These are phyloP conservation scores for Schrankia costaestrigalis DNA, from an alignment of 2,888 invertebrate species.

Conservation along the genomic window DNA sequence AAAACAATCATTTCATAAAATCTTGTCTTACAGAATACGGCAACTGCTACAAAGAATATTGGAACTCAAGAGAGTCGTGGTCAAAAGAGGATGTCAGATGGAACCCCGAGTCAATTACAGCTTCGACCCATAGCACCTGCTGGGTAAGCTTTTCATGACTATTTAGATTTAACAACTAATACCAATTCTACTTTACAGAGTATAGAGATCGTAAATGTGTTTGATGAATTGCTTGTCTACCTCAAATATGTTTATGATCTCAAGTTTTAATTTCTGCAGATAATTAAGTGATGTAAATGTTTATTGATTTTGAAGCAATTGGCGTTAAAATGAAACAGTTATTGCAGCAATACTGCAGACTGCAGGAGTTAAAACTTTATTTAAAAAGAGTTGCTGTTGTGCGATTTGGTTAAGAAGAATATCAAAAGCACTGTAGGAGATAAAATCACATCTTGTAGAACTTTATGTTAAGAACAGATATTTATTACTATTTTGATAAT, in stretches of 20 bases:
- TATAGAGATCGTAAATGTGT: neutral
- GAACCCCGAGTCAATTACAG: slow-evolving; percentile 69
- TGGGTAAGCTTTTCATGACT: slow-evolving; percentile 53
- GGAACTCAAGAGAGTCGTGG: slow-evolving; percentile 59
- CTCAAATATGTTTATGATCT: slow-evolving; percentile 8
- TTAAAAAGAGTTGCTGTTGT: too few species aligned
- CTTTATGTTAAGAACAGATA: too few species aligned
- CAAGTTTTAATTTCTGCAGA: slow-evolving; percentile 12
- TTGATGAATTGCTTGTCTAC: neutral
- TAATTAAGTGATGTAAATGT: too few species aligned
- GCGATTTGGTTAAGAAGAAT: too few species aligned
- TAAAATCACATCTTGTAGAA: too few species aligned
- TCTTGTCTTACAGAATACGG: slow-evolving; percentile 51
- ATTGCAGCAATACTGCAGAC: too few species aligned
- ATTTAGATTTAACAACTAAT: neutral
- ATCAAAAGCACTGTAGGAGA: too few species aligned
- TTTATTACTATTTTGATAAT: too few species aligned
- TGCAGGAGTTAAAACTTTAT: too few species aligned
- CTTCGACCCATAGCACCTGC: slow-evolving; percentile 72
- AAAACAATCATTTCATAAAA: neutral
- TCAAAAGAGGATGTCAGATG: slow-evolving; percentile 71
- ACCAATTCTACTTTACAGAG: slow-evolving; percentile 2
- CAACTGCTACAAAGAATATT: slow-evolving; percentile 57
- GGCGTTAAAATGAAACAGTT: too few species aligned
- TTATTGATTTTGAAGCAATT: slow-evolving; percentile 20